Evolutionary conservation across 2,113 vertebrate genomes (phyloP).

Genomic region (Alligator sinensis): DNA sequence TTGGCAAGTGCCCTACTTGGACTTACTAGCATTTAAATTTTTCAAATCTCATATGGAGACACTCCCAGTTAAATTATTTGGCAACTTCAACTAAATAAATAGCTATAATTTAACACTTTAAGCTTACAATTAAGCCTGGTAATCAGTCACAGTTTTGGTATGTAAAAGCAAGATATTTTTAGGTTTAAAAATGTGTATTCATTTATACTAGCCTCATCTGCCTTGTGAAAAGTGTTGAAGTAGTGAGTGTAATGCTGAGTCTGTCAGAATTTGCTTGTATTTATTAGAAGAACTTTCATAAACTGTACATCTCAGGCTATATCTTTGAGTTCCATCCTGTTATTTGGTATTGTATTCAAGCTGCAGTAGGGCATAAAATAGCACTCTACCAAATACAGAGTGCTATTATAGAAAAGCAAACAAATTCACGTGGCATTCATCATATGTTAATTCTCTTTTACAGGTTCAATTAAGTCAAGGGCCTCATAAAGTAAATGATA

Average conservation of each 20-base stretch:
- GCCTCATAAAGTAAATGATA: not conserved
- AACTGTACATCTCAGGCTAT: not conserved
- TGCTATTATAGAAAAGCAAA: not conserved
- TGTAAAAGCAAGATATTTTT: not conserved
- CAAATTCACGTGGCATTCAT: not conserved
- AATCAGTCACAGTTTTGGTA: not conserved
- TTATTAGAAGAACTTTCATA: not conserved
- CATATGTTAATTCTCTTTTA: too few species aligned
- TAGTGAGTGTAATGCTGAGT: not conserved
- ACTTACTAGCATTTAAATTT: not conserved
- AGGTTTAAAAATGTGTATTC: constrained; percentile 1
- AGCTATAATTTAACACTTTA: not conserved
- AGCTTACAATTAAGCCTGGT: not conserved
- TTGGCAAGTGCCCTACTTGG: not conserved
- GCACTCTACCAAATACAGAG: not conserved
- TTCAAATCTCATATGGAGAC: not conserved
- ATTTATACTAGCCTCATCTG: not conserved
- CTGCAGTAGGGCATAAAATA: not conserved
- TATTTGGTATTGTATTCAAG: not conserved
- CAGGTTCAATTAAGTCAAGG: not conserved
- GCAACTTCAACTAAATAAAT: constrained; percentile 5
- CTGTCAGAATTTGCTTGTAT: not conserved
- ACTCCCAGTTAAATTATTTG: not conserved
- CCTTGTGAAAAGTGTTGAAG: not conserved
- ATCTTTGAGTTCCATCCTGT: not conserved